Evolutionary conservation across 2,888 invertebrate species (phyloP), one percentile per base, ranked within the genome.

Genomic region (Scrobipalpa costella): DNA sequence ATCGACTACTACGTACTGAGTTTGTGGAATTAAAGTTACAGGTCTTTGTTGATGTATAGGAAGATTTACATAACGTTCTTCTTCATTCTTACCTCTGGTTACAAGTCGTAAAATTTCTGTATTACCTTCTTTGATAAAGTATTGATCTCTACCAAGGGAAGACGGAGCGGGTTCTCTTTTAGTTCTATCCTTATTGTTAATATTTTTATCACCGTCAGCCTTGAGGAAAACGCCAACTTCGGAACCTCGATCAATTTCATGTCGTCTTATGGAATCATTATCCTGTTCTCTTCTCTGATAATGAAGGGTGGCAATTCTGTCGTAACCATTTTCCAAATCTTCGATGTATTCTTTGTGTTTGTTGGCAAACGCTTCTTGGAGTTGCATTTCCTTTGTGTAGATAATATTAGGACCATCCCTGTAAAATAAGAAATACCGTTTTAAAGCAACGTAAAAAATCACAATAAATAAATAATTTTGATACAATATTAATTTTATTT

Each of bases 101-200:
- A 96, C 94, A 61, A 97, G 85, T 67, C 96, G 92, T 60, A 97
- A 84, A 66, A 97, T 96, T 90, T 97, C 97, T 0, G 96, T 95
- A 75, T 96, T 96, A 0, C 97, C 97, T 75, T 97, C 96, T 76
- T 96, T 94, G 50, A 96, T 96, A 75, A 95, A 97, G 74, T 95
- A 94, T 74, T 95, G 95, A 77, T 95, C 95, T 66, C 95, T 90
- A 61, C 93, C 91, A 59, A 87, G 85, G 67, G 90, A 79, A 71
- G 90, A 81, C 62, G 82, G 82, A 69, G 78, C 87, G 58, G 79
- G 83, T 40, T 79, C 73, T 71, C 84, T 88, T 76, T 84, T 86
- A 27, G 69, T 71, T 75, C 81, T 85, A 59, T 86, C 85, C 68
- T 83, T 86, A 50, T 86, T 85, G n/a, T 73, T 72, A 11, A 72